These are phyloP conservation scores for Corbicula japonica DNA, from an alignment of 2,888 invertebrate species.

Conservation along the genomic window DNA sequence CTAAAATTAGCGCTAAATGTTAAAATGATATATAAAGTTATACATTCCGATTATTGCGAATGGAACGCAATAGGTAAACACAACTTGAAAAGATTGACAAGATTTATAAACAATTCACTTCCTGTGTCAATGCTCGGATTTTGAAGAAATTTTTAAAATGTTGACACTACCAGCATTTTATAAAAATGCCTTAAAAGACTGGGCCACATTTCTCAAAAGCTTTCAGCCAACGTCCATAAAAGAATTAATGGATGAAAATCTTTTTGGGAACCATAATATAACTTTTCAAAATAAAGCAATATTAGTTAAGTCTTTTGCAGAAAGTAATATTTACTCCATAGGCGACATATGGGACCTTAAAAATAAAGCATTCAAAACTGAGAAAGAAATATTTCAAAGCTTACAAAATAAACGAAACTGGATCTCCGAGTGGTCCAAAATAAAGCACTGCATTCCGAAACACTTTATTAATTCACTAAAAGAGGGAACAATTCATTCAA, in stretches of 20 bases:
- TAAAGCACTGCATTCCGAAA: neutral
- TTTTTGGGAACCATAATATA: conserved; percentile 2
- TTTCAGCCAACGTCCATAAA: neutral
- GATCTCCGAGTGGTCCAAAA: neutral
- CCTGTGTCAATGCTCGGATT: neutral
- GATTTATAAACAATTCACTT: neutral
- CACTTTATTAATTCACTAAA: neutral
- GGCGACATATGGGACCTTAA: neutral
- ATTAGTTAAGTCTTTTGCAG: neutral
- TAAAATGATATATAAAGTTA: conserved; percentile 5
- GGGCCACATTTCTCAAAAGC: neutral
- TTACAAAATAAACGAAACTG: neutral
- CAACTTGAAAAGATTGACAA: neutral
- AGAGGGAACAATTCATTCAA: neutral
- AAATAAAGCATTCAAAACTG: neutral
- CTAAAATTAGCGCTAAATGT: too few species aligned
- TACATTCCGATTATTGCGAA: neutral
- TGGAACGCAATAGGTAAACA: neutral
- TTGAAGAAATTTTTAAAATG: neutral
- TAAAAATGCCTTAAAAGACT: neutral
- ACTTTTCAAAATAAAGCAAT: neutral
- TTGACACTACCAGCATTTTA: neutral
- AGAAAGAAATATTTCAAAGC: neutral
- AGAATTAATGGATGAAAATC: neutral
- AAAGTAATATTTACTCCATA: neutral